Evolutionary conservation across 2,797 vertebrate species (phyloP), one percentile per base, ranked within the genome.

Genomic region (Onychomys arenicola): DNA sequence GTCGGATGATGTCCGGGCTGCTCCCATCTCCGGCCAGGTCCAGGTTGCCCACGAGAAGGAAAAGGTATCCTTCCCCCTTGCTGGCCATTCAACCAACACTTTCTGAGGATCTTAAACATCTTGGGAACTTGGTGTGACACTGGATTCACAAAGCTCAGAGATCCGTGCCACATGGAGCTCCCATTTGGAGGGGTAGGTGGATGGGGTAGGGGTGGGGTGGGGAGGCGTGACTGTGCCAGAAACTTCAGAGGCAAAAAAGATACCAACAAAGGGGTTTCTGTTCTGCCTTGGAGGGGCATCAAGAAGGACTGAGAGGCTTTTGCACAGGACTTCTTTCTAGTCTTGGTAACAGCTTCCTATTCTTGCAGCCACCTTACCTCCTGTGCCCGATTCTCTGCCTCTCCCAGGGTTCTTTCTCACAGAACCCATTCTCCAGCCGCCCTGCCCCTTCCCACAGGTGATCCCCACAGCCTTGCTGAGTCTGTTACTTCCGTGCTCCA

Each of bases 391-490:
- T 61, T 25, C 57, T 59, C 57, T 59, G 57, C 57, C 52, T 55
- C 59, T 52, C 89, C 37, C 59, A 43, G 37, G 13, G 46, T 40
- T 63, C 73, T 81, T 52, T 71, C 52, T 82, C 91, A 57, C 23
- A 43, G 65, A 71, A 25, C 55, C 9, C n/a, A 19, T 77, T 80
- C 86, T 91, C 61, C 52, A 29, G 12, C 25, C 46, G 55, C 17
- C 0, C 40, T 19, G 52, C 37, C 32, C 96, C 37, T 94, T 65
- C 46, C 90, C 61, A 3, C 80, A 99, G 99, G 98, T 99, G 76
- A 98, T 99, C 77, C 99, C 99, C 1, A 94, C 97, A 55, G 98
- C 99, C 34, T 93, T 99, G 96, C 97, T 99, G 94, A 98, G 98
- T 89, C 97, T 99, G 92, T n/a, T n/a, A n/a, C n/a, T n/a, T n/a